Percentiles rank a stretch among this genome's conserved stretches.
Evolutionary conservation across 2,888 invertebrate genomes (phyloP).

Genomic region (Gastrophysa polygoni): DNA sequence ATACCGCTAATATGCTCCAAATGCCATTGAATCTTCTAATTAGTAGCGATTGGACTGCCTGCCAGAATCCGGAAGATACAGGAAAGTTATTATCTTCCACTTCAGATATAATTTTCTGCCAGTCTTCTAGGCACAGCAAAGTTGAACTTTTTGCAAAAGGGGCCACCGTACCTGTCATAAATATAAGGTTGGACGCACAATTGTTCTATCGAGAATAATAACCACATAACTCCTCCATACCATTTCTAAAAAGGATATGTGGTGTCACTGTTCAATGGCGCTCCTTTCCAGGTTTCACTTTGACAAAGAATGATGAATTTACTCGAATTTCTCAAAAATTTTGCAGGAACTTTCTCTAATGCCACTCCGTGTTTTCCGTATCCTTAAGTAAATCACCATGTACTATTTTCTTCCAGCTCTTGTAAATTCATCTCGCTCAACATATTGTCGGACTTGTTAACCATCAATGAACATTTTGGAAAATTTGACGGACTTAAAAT

Average conservation of each 20-base stretch:
- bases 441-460: slow-evolving; percentile 22
- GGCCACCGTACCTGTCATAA: slow-evolving; percentile 22
- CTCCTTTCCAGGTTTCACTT: no score
- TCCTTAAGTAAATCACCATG: no score
- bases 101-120: slow-evolving; percentile 25
- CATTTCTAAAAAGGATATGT: no score
- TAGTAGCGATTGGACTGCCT: slow-evolving; percentile 15
- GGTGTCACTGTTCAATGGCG: no score
- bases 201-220: no score
- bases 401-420: slow-evolving; percentile 15
- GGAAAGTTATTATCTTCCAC: slow-evolving; percentile 18
- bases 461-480: slow-evolving; percentile 23
- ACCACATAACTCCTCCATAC: no score
- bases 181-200: slow-evolving; percentile 8
- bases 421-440: slow-evolving; percentile 20
- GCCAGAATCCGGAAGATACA: slow-evolving; percentile 13
- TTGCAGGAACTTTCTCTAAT: no score
- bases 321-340: no score
- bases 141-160: slow-evolving; percentile 21
- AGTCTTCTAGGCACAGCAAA: slow-evolving; percentile 18
- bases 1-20: slow-evolving; percentile 16
- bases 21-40: slow-evolving; percentile 18
- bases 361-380: no score
- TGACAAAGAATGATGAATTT: no score
- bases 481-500: slow-evolving; percentile 18